These are phyloP conservation scores for Drosophila fulvimacula DNA, from an alignment of 2,888 invertebrate species.

Conservation along the genomic window DNA sequence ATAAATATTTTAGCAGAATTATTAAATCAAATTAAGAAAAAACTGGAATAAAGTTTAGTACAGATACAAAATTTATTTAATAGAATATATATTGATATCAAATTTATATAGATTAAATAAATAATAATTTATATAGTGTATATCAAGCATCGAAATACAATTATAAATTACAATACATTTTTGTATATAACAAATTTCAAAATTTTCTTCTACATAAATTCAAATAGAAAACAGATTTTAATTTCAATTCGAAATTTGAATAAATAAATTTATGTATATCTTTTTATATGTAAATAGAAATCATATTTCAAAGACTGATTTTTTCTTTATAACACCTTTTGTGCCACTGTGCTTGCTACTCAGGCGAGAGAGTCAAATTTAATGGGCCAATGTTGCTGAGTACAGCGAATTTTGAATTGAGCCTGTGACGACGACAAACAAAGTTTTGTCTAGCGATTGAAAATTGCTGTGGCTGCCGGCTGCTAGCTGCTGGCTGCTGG, in stretches of 20 bases:
- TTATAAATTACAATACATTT: no score
- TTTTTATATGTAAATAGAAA: not conserved
- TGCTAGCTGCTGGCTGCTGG: conserved; percentile 51
- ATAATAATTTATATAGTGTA: no score
- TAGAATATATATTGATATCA: no score
- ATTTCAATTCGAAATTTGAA: not conserved
- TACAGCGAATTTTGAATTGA: conserved; percentile 63
- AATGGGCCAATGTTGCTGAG: conserved; percentile 67
- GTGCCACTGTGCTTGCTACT: conserved; percentile 24
- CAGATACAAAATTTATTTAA: no score
- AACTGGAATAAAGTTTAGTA: no score
- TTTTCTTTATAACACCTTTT: not conserved
- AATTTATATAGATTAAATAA: no score
- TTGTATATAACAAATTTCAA: no score
- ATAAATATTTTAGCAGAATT: no score
- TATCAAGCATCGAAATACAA: no score
- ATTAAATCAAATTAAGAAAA: no score
- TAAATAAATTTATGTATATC: no score
- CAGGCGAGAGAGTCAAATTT: conserved; percentile 20
- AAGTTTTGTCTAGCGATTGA: conserved; percentile 77
- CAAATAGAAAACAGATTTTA: not conserved
- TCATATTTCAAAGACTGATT: not conserved
- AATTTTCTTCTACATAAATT: not conserved
- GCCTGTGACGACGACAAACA: conserved; percentile 59
- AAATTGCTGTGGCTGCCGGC: conserved; percentile 76